phyloP scores from a whole-genome alignment of 2,113 vertebrate species.

The Labeo rohita region DNA sequence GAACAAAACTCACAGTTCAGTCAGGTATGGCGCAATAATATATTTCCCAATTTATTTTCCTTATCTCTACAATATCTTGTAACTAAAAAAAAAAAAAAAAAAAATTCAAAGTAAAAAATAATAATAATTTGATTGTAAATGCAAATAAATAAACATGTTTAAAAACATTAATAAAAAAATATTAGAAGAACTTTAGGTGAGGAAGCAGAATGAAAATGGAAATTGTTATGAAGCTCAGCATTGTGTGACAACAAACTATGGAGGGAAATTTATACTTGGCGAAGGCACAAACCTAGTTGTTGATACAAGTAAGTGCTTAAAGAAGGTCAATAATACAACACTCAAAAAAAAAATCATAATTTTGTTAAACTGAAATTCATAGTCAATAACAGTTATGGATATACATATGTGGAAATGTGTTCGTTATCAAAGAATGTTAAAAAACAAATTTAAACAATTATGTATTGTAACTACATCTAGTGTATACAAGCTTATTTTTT shows the following conservation, averaged over 20 bases:
- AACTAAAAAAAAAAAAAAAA: too few species aligned
- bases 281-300: not conserved
- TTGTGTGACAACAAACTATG: slow-evolving; percentile 3
- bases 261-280: not conserved
- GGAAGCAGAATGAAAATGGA: not conserved
- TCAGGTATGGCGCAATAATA: slow-evolving; percentile 41
- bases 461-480: not conserved
- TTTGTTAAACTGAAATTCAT: not conserved
- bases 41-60: not conserved
- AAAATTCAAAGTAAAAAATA: too few species aligned
- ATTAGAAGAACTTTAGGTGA: not conserved
- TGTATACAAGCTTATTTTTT: slow-evolving; percentile 47
- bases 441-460: not conserved
- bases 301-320: not conserved
- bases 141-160: not conserved
- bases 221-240: not conserved
- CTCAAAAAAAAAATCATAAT: not conserved
- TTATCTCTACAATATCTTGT: not conserved
- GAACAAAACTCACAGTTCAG: slow-evolving; percentile 39
- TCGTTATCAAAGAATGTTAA: not conserved
- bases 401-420: not conserved
- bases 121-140: not conserved
- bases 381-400: not conserved
- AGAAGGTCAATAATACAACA: too few species aligned
- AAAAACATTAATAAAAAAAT: not conserved